A percentile compares a stretch with the other conserved stretches of the same genome.
These are phyloP conservation scores for Manis pentadactyla DNA, from an alignment of 2,797 vertebrate genomes.

Conservation along the genomic window DNA sequence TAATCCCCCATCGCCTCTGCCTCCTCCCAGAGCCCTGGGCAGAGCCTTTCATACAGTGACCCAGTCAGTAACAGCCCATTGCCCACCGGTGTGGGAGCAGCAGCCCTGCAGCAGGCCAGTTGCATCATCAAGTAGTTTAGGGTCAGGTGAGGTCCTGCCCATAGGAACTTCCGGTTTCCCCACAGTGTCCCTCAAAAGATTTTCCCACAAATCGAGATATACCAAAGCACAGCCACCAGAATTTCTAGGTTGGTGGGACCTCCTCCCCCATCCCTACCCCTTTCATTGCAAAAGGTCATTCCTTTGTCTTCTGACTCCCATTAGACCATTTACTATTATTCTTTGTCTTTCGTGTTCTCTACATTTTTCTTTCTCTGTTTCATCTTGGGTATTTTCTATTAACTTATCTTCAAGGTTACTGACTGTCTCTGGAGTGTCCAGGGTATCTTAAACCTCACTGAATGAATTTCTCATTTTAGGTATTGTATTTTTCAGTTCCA, in stretches of 20 bases:
- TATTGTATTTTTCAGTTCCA: not conserved
- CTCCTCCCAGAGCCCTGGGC: no score
- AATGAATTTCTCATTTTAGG: not conserved
- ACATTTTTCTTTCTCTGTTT: not conserved
- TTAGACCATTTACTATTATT: not conserved
- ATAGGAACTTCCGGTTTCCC: no score
- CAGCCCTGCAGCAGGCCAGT: no score
- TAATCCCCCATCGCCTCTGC: no score
- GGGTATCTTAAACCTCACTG: not conserved
- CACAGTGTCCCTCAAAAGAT: not conserved
- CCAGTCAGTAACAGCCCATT: no score
- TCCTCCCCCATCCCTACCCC: fast-evolving
- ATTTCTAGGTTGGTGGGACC: not conserved
- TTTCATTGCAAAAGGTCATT: not conserved
- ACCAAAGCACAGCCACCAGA: not conserved
- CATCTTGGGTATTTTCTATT: not conserved
- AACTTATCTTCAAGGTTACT: not conserved
- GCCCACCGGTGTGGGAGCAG: no score
- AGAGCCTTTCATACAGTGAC: no score
- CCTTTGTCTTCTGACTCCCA: fast-evolving
- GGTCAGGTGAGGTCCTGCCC: no score
- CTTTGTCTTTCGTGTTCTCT: fast-evolving
- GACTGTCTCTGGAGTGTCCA: not conserved
- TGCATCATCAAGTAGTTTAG: no score
- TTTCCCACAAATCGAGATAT: not conserved